A percentile compares a stretch with the other conserved stretches of the same genome.
Conservation (phyloP, 1,140 invertebrate genomes). For the Eupristina koningsbergeri region DNA sequence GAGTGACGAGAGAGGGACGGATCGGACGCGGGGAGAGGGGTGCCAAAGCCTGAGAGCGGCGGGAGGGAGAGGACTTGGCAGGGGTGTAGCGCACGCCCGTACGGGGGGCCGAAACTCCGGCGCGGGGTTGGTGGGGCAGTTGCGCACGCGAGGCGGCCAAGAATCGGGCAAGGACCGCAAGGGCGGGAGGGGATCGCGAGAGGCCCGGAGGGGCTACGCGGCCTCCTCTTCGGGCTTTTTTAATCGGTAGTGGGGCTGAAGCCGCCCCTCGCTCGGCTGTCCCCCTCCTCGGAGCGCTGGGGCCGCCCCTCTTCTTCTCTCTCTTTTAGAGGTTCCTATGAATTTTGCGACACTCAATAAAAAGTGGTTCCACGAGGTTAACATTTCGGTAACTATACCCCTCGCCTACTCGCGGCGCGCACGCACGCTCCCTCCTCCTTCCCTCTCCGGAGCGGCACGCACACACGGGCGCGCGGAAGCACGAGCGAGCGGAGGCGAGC, state of each 20-base stretch:
- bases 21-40: slow-evolving; percentile 46
- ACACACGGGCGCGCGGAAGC: slow-evolving; percentile 50
- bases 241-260: slow-evolving; percentile 32
- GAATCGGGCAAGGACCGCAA: slow-evolving; percentile 38
- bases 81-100: slow-evolving; percentile 29
- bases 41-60: slow-evolving; percentile 50
- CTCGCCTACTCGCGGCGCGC: slow-evolving; percentile 65
- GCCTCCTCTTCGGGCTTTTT: slow-evolving; percentile 53
- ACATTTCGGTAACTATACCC: slow-evolving; percentile 74
- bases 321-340: slow-evolving; percentile 68
- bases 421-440: slow-evolving; percentile 52
- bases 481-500: slow-evolving; percentile 20
- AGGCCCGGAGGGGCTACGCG: slow-evolving; percentile 46
- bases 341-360: slow-evolving; percentile 75
- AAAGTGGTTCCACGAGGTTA: slow-evolving; percentile 75
- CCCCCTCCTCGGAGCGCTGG: slow-evolving; percentile 42
- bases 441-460: slow-evolving; percentile 46
- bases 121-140: slow-evolving; percentile 61
- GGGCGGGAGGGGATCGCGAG: neutral
- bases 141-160: slow-evolving; percentile 29
- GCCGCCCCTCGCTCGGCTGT: slow-evolving; percentile 56
- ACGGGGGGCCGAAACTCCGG: slow-evolving; percentile 48
- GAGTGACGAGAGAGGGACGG: neutral
- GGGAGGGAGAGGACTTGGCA: slow-evolving; percentile 50
- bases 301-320: slow-evolving; percentile 42